A percentile compares a stretch with the other conserved stretches of the same genome.
Conservation (phyloP, 2,888 invertebrate species). For the Hyalella azteca region DNA sequence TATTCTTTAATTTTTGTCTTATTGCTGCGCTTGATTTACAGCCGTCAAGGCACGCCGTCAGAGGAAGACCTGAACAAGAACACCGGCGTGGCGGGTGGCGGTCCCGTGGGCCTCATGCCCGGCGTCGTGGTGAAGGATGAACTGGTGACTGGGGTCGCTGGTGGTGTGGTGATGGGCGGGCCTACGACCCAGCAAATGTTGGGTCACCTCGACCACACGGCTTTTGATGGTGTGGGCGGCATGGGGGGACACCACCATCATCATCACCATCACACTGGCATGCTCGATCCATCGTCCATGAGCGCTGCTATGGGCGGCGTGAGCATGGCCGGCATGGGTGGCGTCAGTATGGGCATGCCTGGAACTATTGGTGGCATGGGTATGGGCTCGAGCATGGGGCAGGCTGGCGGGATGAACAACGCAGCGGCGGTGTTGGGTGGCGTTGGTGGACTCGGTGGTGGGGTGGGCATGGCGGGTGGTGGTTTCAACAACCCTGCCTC, state of each 20-base stretch:
- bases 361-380: slow-evolving; percentile 23
- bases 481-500: slow-evolving; percentile 27
- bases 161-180: slow-evolving; percentile 41
- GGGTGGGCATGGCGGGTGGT: background rate
- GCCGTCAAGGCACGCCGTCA: slow-evolving; percentile 89
- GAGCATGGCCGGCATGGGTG: slow-evolving; percentile 31
- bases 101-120: slow-evolving; percentile 52
- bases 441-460: slow-evolving; percentile 21
- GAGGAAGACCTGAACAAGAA: slow-evolving; percentile 78
- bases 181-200: slow-evolving; percentile 26
- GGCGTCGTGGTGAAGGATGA: slow-evolving; percentile 43
- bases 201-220: slow-evolving; percentile 29
- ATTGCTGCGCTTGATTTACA: slow-evolving; percentile 64
- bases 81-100: slow-evolving; percentile 63
- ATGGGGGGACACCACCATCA: slow-evolving; percentile 43
- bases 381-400: slow-evolving; percentile 21
- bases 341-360: slow-evolving; percentile 22
- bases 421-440: slow-evolving; percentile 24
- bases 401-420: slow-evolving; percentile 24
- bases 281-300: slow-evolving; percentile 50
- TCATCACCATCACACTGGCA: slow-evolving; percentile 50
- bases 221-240: slow-evolving; percentile 40
- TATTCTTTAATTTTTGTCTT: too few relatives aligned
- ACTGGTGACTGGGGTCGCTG: slow-evolving; percentile 38
- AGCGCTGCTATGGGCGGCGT: slow-evolving; percentile 39